Percentiles rank a stretch among this genome's conserved stretches.
These are phyloP conservation scores for Diplodus puntazzo DNA, from an alignment of 2,797 vertebrate species.

Conservation along the genomic window DNA sequence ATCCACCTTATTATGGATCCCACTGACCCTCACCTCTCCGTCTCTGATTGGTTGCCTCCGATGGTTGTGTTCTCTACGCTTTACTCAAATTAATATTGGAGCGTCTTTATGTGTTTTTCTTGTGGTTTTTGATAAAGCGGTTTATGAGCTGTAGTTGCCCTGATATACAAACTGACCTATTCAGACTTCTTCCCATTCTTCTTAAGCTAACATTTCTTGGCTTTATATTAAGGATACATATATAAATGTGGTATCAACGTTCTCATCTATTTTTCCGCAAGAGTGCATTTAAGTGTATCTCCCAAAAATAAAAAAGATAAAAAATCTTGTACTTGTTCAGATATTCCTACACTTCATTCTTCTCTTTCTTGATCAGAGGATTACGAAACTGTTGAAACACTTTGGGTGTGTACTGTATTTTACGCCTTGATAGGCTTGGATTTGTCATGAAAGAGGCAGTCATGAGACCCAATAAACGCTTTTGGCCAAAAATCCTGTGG, in stretches of 20 bases:
- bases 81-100: too few species aligned
- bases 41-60: too few species aligned
- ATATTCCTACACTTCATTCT: neutral
- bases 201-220: too few species aligned
- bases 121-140: too few species aligned
- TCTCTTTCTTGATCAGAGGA: constrained; percentile 16
- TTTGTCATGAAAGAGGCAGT: constrained; percentile 4
- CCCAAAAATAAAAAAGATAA: neutral
- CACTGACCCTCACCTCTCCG: too few species aligned
- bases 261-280: constrained; percentile 2
- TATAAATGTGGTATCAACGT: neutral
- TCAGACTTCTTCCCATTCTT: too few species aligned
- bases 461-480: constrained; percentile 2
- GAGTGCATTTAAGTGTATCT: neutral
- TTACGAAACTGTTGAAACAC: constrained; percentile 8
- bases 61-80: too few species aligned
- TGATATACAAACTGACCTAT: too few species aligned
- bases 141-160: too few species aligned
- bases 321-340: neutral
- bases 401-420: constrained; percentile 5
- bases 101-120: too few species aligned
- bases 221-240: neutral
- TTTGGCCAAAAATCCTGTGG: constrained; percentile 14
- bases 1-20: too few species aligned
- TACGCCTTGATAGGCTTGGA: neutral